Base-by-base conservation (phyloP, 2,797 vertebrate genomes). In the Emys orbicularis region DNA sequence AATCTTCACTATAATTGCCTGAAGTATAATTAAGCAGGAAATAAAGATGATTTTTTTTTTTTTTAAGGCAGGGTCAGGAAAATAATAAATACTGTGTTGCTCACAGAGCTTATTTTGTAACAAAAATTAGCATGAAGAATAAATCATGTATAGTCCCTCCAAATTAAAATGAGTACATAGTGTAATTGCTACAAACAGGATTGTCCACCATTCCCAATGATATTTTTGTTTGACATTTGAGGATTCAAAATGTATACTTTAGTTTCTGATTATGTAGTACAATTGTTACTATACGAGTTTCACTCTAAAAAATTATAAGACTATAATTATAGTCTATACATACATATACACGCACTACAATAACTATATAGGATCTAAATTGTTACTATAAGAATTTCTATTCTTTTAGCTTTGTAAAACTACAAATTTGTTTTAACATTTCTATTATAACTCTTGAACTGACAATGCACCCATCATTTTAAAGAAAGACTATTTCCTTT, bases 1-100 rank as follows among this genome's bases (percentile, higher is more conserved):
- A 99, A 97, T 99, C 98, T 87, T 98, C 98, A 96, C 98, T 98
- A 84, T 98, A 98, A 91, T 96, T 97, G 92, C 88, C 98, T 98
- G 80, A 97, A 88, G 41, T 53, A 53, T 89, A 72, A 27, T 8
- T 89, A 91, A 95, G 19, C 41, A 89, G 54, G 6, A 85, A 65
- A 91, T 0, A 37, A 29, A 15, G 91, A 85, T 61, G 37, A 95
- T 53, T 84, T 84, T 19, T 87, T 16, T 47, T 47, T 10, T 47
- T 47, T 84, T 18, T 5, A 41, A 88, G 5, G 23, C 8, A 89
- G 21, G 15, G 77, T 49, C 6, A 86, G 18, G 25, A 8, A 91
- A 79, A 90, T 47, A 87, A 88, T 12, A 93, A 18, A 13, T 79
- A 52, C 9, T 53, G 68, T 1, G 89, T 34, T 50, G 57, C 87